Evolutionary conservation across 92 coral and sea anemone species (phyloP), one percentile per base, ranked within the genome.

Genomic region (Zoanthus solanderi): DNA sequence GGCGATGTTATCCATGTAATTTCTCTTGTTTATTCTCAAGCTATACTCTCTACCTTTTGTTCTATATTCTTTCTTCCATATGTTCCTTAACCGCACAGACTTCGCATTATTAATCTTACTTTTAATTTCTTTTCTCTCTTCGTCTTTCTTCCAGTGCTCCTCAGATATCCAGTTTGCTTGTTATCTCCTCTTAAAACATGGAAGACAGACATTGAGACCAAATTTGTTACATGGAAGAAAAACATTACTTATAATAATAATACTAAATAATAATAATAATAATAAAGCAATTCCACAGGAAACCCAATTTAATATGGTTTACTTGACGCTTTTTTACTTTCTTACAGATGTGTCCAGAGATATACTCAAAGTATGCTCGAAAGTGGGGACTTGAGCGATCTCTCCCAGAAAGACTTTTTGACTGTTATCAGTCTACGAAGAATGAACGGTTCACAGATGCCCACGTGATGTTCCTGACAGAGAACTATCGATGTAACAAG

Each of bases 321-420:
- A 37, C 42, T 37, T 37, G 42, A 37, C 42, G 42, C 4, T 37
- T n/a, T 71, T 68, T 34, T 23, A 2, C 18, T 45, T 87, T 90
- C 14, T 50, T 53, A 31, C 53, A 93, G 93, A 91, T 91, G 92
- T 88, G 93, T 79, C 98, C 98, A 45, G 95, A 88, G n/a, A 91
- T 89, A 6, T 96, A 94, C 87, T 84, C 96, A 6, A 72, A 86
- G 23, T 68, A 90, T 32, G 94, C 92, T 17, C 83, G 88, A 30
- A 72, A 87, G 6, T 67, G 72, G 79, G 98, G 98, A 28, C 94
- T 93, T 9, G 85, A 84, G 78, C 90, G 56, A 52, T 94, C 98
- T 13, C 93, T 96, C 7, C 95, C 97, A 23, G 98, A 93, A 74
- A 82, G 98, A 46, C 91, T 96, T n/a, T 96, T 96, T 76, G 91